A percentile compares a stretch with the other conserved stretches of the same genome.
Conservation (phyloP, 92 coral and sea anemone species). For the Bergia puertoricense region DNA sequence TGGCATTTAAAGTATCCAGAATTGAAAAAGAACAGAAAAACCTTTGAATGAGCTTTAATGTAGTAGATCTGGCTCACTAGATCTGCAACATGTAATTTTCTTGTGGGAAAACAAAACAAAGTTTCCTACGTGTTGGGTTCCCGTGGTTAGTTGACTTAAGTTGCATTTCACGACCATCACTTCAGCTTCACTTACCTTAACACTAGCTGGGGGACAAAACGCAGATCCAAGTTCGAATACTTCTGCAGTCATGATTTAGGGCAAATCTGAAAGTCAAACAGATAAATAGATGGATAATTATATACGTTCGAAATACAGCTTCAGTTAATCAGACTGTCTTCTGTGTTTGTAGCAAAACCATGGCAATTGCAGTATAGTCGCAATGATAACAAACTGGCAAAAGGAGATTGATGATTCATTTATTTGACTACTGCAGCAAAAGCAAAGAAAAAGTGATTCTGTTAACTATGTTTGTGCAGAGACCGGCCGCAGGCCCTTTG, state of each 20-base stretch:
- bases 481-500: neutral
- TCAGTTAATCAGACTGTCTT: neutral
- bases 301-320: conserved; percentile 4
- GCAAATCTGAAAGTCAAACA: conserved; percentile 11
- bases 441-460: neutral
- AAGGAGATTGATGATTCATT: neutral
- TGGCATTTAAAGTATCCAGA: neutral
- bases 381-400: neutral
- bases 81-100: neutral
- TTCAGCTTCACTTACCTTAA: conserved; percentile 6
- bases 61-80: neutral
- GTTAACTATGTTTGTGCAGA: too few relatives aligned
- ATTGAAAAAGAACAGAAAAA: too few relatives aligned
- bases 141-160: neutral
- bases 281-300: neutral
- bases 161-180: too few relatives aligned
- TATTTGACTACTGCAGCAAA: neutral
- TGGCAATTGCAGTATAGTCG: neutral
- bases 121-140: neutral
- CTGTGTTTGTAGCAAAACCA: neutral
- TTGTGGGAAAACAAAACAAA: conserved; percentile 7
- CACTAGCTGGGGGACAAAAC: conserved; percentile 11
- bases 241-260: conserved; percentile 28
- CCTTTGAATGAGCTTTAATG: neutral
- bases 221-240: conserved; percentile 8